Conservation (phyloP, 2,113 vertebrate species). For the Eurystomus gularis region DNA sequence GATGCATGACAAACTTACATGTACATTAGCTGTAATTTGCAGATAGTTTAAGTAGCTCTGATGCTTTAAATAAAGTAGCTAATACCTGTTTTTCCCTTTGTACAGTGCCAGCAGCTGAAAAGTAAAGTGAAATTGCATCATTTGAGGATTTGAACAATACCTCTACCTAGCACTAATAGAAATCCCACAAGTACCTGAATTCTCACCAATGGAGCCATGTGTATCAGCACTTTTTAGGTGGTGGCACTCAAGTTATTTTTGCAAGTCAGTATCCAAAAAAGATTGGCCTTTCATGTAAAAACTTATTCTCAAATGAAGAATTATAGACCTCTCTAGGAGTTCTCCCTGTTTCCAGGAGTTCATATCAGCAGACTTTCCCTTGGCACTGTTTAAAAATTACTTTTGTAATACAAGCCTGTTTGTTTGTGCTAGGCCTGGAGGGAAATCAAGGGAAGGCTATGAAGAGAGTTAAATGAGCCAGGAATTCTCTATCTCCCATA, state of each 20-base stretch:
- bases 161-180: conserved; percentile 27
- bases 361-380: conserved; percentile 29
- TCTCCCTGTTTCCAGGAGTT: conserved; percentile 63
- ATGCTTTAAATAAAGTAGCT: conserved; percentile 70
- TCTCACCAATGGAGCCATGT: conserved; percentile 15
- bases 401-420: conserved; percentile 40
- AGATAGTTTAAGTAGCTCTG: conserved; percentile 64
- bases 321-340: conserved; percentile 69
- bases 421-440: not conserved
- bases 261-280: conserved; percentile 61
- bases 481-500: conserved; percentile 58
- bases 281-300: conserved; percentile 62
- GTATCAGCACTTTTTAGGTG: conserved; percentile 65
- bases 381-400: conserved; percentile 23
- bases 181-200: conserved; percentile 24
- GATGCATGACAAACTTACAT: conserved; percentile 76
- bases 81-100: conserved; percentile 67
- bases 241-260: conserved; percentile 68
- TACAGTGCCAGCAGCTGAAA: conserved; percentile 67
- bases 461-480: conserved; percentile 72
- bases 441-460: conserved; percentile 66
- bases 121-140: conserved; percentile 53
- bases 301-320: conserved; percentile 68
- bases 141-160: conserved; percentile 55
- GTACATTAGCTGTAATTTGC: conserved; percentile 75